Percentiles rank a stretch among this genome's conserved stretches.
Evolutionary conservation across 2,888 invertebrate genomes (phyloP).

Genomic region (Mesochorus sp.): DNA sequence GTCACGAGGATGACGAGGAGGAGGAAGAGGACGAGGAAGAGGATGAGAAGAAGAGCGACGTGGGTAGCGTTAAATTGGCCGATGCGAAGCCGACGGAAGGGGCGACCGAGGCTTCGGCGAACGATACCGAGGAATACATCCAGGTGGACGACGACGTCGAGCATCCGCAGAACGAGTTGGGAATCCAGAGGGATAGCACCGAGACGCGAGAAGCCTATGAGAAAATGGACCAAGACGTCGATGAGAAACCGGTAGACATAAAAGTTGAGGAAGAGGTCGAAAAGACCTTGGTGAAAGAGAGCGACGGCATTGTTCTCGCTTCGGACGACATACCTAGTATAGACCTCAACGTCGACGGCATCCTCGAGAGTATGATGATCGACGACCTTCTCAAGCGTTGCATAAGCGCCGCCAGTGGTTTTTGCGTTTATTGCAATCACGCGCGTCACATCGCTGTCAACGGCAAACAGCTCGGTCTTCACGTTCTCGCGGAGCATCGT

Average conservation of each 20-base stretch:
- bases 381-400: conserved; percentile 89
- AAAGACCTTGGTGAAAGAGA: conserved; percentile 9
- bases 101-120: background rate
- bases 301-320: conserved; percentile 83
- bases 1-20: conserved; percentile 66
- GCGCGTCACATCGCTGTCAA: conserved; percentile 93
- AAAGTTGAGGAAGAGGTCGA: background rate
- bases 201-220: too few species aligned
- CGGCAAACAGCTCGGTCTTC: conserved; percentile 90
- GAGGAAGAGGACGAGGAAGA: conserved; percentile 69
- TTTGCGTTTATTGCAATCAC: conserved; percentile 93
- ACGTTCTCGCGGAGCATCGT: conserved; percentile 90
- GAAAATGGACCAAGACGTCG: too few species aligned
- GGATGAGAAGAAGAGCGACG: conserved; percentile 74
- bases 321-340: conserved; percentile 86
- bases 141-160: conserved; percentile 42
- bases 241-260: too few species aligned
- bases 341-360: conserved; percentile 89
- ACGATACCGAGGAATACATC: background rate
- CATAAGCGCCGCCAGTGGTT: conserved; percentile 86
- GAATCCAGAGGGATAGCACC: too few species aligned
- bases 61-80: conserved; percentile 75
- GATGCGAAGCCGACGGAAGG: conserved; percentile 66
- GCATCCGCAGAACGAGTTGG: too few species aligned
- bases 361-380: conserved; percentile 89